Conservation (phyloP, 2,888 invertebrate genomes). For the Disparrhopalites patrizii region DNA sequence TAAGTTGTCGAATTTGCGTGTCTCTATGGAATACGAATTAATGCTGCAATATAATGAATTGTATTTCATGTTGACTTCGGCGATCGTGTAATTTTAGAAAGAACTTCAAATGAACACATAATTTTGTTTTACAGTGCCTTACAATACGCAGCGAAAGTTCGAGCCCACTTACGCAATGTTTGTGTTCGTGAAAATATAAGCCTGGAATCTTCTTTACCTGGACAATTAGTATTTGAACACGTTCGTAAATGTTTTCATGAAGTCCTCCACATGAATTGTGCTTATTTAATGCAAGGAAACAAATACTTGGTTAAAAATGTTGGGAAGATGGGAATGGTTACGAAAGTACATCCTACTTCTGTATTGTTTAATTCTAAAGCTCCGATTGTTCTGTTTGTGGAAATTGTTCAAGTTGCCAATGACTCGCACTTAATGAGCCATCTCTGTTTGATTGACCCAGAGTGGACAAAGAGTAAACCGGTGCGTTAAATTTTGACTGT, state of each 20-base stretch:
- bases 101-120: too few relatives aligned
- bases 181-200: constrained; percentile 54
- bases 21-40: too few relatives aligned
- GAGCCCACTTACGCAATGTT: constrained; percentile 71
- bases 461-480: constrained; percentile 8
- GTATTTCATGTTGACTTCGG: too few relatives aligned
- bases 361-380: constrained; percentile 19
- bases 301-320: constrained; percentile 31
- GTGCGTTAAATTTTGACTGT: too few relatives aligned
- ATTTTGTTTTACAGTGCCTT: constrained; percentile 73
- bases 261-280: constrained; percentile 82
- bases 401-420: constrained; percentile 18
- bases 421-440: constrained; percentile 23
- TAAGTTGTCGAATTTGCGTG: constrained; percentile 5
- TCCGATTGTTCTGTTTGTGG: constrained; percentile 14
- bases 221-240: constrained; percentile 45
- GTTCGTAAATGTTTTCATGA: constrained; percentile 71
- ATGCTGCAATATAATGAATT: too few relatives aligned
- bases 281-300: constrained; percentile 51
- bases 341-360: constrained; percentile 41
- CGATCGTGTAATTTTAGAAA: too few relatives aligned
- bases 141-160: constrained; percentile 71
- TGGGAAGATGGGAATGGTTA: constrained; percentile 25
- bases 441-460: constrained; percentile 18
- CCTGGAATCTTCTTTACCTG: constrained; percentile 27